Evolutionary conservation across 2,888 invertebrate genomes (phyloP).

Genomic region (Tipula helvola): DNA sequence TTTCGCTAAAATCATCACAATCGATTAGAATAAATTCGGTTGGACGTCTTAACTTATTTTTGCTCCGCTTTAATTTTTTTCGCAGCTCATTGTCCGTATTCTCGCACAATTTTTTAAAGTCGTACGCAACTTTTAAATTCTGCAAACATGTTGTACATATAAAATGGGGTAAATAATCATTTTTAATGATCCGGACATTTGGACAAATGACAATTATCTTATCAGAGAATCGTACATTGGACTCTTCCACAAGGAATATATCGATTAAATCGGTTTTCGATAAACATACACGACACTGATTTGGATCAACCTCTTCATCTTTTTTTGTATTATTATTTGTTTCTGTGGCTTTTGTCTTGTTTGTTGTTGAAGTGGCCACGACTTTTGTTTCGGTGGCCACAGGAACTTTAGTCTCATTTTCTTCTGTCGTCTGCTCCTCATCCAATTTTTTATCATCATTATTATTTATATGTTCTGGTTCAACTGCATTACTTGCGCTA

Average conservation of each 20-base stretch:
- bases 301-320: constrained; percentile 24
- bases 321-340: constrained; percentile 11
- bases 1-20: constrained; percentile 23
- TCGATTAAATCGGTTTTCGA: constrained; percentile 26
- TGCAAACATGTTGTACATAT: constrained; percentile 32
- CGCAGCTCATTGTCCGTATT: constrained; percentile 32
- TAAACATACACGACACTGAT: constrained; percentile 33
- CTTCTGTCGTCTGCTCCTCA: background rate
- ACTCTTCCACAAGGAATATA: constrained; percentile 28
- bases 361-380: background rate
- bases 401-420: background rate
- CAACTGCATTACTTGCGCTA: background rate
- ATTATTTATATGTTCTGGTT: background rate
- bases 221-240: constrained; percentile 28
- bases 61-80: constrained; percentile 31
- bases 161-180: constrained; percentile 35
- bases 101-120: constrained; percentile 31
- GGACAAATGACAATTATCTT: constrained; percentile 33
- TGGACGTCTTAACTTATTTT: constrained; percentile 30
- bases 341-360: background rate
- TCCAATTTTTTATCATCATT: background rate
- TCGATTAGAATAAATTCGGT: constrained; percentile 33
- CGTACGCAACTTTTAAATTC: constrained; percentile 31
- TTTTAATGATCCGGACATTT: constrained; percentile 29
- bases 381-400: background rate